These are phyloP conservation scores for Ptilodon capucinus DNA, from an alignment of 2,888 invertebrate species.

Conservation along the genomic window DNA sequence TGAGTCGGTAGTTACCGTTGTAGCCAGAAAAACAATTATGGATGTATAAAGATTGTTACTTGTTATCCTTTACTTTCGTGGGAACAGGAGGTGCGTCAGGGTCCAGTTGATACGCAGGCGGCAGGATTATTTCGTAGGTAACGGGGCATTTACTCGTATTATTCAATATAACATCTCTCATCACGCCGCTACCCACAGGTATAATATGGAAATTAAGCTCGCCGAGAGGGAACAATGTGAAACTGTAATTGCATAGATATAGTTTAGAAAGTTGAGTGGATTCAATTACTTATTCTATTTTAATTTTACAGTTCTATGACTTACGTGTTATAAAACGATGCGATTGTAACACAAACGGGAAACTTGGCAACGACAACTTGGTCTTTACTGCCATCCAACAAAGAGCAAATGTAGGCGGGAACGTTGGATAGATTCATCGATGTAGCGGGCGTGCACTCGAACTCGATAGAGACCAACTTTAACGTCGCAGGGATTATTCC, in stretches of 20 bases:
- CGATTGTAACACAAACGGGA: conserved; percentile 68
- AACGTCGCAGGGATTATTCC: conserved; percentile 58
- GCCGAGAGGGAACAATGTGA: conserved; percentile 80
- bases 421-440: conserved; percentile 68
- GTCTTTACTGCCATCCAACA: conserved; percentile 69
- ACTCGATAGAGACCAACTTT: conserved; percentile 57
- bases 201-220: conserved; percentile 84
- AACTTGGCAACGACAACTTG: conserved; percentile 76
- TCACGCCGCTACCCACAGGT: conserved; percentile 74
- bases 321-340: conserved; percentile 77
- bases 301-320: conserved; percentile 16
- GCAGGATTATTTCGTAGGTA: conserved; percentile 70
- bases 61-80: conserved; percentile 53
- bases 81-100: conserved; percentile 28
- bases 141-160: conserved; percentile 84
- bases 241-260: conserved; percentile 60
- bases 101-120: conserved; percentile 48
- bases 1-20: not conserved
- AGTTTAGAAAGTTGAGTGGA: not conserved
- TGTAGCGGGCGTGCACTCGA: conserved; percentile 67
- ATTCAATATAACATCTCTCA: conserved; percentile 79
- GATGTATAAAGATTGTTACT: conserved; percentile 36
- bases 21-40: not conserved
- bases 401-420: conserved; percentile 66
- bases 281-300: too few species aligned